Evolutionary conservation across 2,113 vertebrate species (phyloP).

Genomic region (Bubo blakistoni): DNA sequence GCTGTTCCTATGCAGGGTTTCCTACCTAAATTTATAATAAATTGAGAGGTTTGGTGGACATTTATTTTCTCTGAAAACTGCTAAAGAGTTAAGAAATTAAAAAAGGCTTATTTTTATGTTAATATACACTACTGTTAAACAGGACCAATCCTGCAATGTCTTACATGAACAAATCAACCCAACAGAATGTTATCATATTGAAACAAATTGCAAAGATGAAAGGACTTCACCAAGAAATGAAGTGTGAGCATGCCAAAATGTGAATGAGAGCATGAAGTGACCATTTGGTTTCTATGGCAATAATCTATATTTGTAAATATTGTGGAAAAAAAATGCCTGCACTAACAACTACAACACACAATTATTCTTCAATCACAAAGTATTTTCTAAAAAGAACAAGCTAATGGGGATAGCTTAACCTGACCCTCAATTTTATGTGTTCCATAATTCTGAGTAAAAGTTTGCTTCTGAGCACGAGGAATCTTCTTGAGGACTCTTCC

Average conservation of each 20-base stretch:
- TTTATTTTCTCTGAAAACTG: not conserved
- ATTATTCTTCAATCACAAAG: not conserved
- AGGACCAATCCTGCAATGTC: not conserved
- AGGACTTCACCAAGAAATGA: not conserved
- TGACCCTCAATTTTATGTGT: not conserved
- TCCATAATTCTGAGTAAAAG: not conserved
- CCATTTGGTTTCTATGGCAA: conserved; percentile 3
- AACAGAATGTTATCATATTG: not conserved
- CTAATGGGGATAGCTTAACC: not conserved
- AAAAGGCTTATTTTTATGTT: not conserved
- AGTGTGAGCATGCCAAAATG: not conserved
- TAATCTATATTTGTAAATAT: conserved; percentile 21
- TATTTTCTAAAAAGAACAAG: not conserved
- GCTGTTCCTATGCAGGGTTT: not conserved
- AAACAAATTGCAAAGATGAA: not conserved
- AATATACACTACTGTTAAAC: not conserved
- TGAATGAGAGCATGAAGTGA: not conserved
- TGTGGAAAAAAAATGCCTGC: not conserved
- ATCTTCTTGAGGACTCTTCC: not conserved
- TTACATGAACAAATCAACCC: not conserved
- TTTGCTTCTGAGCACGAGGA: not conserved
- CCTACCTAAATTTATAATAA: not conserved
- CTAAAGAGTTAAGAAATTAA: not conserved
- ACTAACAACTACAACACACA: not conserved
- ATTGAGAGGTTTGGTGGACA: not conserved